Evolutionary conservation across 1,140 invertebrate species (phyloP), one percentile per base, ranked within the genome.

Genomic region (Ips nitidus): DNA sequence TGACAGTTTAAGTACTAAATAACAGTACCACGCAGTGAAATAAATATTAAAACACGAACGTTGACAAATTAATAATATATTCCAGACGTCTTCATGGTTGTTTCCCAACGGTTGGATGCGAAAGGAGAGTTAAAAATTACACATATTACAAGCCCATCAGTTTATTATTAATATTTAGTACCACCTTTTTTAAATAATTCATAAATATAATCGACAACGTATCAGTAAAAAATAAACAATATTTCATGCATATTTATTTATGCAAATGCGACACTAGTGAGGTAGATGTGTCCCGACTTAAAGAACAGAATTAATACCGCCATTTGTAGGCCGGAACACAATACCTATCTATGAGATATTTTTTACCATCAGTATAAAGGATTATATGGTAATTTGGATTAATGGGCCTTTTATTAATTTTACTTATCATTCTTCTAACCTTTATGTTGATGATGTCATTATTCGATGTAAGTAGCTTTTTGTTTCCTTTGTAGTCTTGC

Each of bases 161-260:
- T 4, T 52, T 52, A 63, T 52, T 50, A 52, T 63, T 63, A 63
- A 63, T 52, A 63, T 63, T 63, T 63, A 52, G 47, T 52, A 40
- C 47, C 47, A 41, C 47, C 38, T 40, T 43, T n/a, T 45, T 58
- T 66, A 66, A 57, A 66, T 57, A 57, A 66, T 66, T 66, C 64
- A 58, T 66, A 58, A 57, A 58, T 58, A 45, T 66, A 66, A 66
- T 66, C 55, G 64, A 58, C 64, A 58, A 58, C 43, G 53, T 58
- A 66, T 66, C 64, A 40, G 64, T 66, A 58, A 66, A 66, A 66
- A 58, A 66, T 66, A 66, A 66, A 66, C 64, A 66, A 66, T 58
- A 66, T 56, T 57, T 45, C 64, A 66, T 66, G 42, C 64, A 66
- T 66, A 66, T 66, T 66, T 58, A 66, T 66, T 38, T 66, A 66